A percentile compares a stretch with the other conserved stretches of the same genome.
phyloP scores from a whole-genome alignment of 2,888 invertebrate genomes.

The Phaonia tiefii region DNA sequence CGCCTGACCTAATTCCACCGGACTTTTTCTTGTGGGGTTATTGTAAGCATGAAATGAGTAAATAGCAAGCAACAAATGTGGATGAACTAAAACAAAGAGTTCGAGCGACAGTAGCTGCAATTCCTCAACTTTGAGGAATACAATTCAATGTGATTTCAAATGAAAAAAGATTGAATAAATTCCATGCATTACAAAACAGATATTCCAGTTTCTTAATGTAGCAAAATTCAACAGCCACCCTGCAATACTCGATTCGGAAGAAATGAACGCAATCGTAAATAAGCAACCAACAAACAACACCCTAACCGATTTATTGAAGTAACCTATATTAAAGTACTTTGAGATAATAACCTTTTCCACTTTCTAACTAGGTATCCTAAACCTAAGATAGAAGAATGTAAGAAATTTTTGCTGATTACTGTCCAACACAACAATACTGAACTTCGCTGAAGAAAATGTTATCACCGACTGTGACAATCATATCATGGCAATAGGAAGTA shows the following conservation, averaged over 20 bases:
- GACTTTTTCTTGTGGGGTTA: too few relatives aligned
- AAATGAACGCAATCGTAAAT: slow-evolving; percentile 26
- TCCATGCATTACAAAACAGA: too few relatives aligned
- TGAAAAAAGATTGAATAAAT: too few relatives aligned
- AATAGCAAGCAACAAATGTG: too few relatives aligned
- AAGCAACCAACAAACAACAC: neutral
- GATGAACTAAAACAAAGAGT: too few relatives aligned
- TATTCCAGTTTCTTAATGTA: too few relatives aligned
- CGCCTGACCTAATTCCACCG: too few relatives aligned
- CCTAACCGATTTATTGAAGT: neutral
- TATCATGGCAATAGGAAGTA: slow-evolving; percentile 49
- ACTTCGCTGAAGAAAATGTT: slow-evolving; percentile 51
- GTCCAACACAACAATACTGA: slow-evolving; percentile 56
- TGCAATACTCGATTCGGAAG: neutral
- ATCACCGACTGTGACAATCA: slow-evolving; percentile 32
- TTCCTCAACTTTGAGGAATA: too few relatives aligned
- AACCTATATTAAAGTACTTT: slow-evolving; percentile 29
- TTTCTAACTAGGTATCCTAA: slow-evolving; percentile 44
- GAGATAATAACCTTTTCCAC: slow-evolving; percentile 42
- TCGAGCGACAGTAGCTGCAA: too few relatives aligned
- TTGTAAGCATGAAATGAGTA: too few relatives aligned
- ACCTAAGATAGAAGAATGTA: slow-evolving; percentile 44
- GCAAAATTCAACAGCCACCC: too few relatives aligned
- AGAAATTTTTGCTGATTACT: slow-evolving; percentile 38
- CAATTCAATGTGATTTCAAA: too few relatives aligned